Evolutionary conservation across 2,888 invertebrate species (phyloP), one percentile per base, ranked within the genome.

Genomic region (Mythimna ferrago): DNA sequence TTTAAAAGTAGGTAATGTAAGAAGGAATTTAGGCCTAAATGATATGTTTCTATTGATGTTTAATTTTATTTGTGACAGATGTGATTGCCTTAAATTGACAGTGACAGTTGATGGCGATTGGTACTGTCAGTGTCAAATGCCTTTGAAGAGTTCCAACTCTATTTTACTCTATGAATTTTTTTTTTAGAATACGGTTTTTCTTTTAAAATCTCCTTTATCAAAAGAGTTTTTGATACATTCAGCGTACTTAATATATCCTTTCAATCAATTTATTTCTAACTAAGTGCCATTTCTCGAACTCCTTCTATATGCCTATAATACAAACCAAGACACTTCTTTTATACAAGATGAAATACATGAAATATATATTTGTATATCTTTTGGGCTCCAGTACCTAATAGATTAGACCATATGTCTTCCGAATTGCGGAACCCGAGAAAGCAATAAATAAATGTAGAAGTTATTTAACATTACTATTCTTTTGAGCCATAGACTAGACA

Each of bases 371-470:
- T 83, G 58, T 82, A 69, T 69, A 69, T 63, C 41, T 58, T 64
- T 71, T 78, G 58, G 71, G 61, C 66, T 71, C 51, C 70, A 76
- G 80, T 86, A 79, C 66, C 85, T 86, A 83, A 86, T 86, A 80
- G 69, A 78, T 80, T 85, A 85, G 76, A 84, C 88, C 85, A 87
- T 83, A 91, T 86, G 95, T 95, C 95, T 95, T 95, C 95, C 95
- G 92, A 85, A 80, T 86, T 86, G 88, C 87, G 91, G 89, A 93
- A 93, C 86, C 92, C 89, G 78, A 83, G 70, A 89, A 92, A 95
- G 95, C 95, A 95, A 94, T 93, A 93, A 92, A 76, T 91, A 90
- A 87, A 86, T 84, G 72, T 91, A 91, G 86, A 87, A 83, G 48
- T 87, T 86, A 73, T 86, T 86, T 86, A 84, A 86, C 84, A 86